A percentile compares a stretch with the other conserved stretches of the same genome.
These are phyloP conservation scores for Tragopan temminckii DNA, from an alignment of 2,797 vertebrate species.

Conservation along the genomic window DNA sequence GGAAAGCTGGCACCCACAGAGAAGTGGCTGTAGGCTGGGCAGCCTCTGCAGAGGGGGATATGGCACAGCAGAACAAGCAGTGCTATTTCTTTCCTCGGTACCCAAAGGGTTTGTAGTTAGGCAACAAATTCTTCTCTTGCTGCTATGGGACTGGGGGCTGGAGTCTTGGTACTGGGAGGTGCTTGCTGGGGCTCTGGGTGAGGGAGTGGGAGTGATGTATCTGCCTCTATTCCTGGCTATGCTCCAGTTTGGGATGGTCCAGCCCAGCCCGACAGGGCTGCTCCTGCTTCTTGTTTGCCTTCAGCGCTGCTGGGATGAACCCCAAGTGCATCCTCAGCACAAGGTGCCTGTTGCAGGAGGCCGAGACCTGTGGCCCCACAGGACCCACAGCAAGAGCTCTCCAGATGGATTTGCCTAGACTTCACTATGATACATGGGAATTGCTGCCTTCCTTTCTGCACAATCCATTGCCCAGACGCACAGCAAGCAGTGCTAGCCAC, in stretches of 20 bases:
- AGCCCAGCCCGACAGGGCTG: background rate
- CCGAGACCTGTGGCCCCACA: background rate
- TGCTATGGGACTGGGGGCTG: background rate
- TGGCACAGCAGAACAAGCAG: background rate
- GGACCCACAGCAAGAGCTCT: background rate
- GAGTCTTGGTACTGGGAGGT: fast-evolving
- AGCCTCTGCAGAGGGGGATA: background rate
- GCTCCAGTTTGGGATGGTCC: background rate
- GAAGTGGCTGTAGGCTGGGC: background rate
- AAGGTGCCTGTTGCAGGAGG: background rate
- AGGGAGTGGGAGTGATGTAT: fast-evolving
- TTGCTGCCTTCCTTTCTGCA: background rate
- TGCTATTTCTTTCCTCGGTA: background rate
- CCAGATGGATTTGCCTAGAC: background rate
- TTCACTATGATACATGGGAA: background rate
- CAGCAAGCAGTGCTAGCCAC: background rate
- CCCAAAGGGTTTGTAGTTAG: background rate
- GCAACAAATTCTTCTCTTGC: background rate
- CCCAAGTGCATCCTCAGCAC: background rate
- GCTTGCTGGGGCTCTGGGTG: fast-evolving
- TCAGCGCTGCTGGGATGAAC: background rate
- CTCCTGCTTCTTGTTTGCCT: background rate
- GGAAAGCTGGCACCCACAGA: background rate
- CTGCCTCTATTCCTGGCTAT: background rate
- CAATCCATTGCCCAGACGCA: background rate